Conservation (phyloP, 1,140 invertebrate species). For the Plectrocnemia conspersa region DNA sequence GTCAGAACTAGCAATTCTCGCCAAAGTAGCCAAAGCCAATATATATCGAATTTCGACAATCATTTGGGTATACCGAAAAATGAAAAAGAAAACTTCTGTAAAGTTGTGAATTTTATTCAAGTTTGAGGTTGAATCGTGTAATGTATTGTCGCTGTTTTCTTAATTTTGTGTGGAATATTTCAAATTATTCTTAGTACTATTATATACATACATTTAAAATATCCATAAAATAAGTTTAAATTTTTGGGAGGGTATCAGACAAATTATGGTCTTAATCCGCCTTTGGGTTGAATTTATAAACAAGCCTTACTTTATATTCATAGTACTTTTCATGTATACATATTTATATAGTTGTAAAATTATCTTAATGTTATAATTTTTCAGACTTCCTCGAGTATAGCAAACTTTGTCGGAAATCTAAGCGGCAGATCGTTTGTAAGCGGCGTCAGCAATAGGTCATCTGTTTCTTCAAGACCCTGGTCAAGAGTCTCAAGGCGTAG, state of each 20-base stretch:
- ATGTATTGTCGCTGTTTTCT: too few relatives aligned
- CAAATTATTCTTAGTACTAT: too few relatives aligned
- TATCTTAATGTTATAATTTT: conserved; percentile 39
- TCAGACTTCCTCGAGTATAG: conserved; percentile 51
- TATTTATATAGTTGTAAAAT: neutral
- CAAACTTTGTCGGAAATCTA: conserved; percentile 50
- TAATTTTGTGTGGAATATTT: too few relatives aligned
- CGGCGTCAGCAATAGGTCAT: conserved; percentile 49
- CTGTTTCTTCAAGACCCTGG: conserved; percentile 53
- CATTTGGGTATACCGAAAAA: too few relatives aligned
- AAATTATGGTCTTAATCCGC: neutral
- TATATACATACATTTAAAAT: neutral
- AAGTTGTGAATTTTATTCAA: too few relatives aligned
- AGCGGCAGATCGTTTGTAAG: conserved; percentile 50
- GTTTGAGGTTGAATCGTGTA: too few relatives aligned
- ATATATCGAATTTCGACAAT: too few relatives aligned
- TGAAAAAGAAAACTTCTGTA: too few relatives aligned
- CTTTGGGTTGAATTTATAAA: neutral
- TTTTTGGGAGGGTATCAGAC: neutral
- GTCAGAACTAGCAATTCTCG: too few relatives aligned
- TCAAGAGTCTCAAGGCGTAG: conserved; percentile 57
- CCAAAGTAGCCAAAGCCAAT: too few relatives aligned
- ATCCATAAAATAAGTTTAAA: neutral
- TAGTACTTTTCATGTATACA: neutral
- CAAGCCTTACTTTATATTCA: neutral